Percentiles rank a stretch among this genome's conserved stretches.
Evolutionary conservation across 2,113 vertebrate species (phyloP).

Genomic region (Sinocyclocheilus maitianheensis): DNA sequence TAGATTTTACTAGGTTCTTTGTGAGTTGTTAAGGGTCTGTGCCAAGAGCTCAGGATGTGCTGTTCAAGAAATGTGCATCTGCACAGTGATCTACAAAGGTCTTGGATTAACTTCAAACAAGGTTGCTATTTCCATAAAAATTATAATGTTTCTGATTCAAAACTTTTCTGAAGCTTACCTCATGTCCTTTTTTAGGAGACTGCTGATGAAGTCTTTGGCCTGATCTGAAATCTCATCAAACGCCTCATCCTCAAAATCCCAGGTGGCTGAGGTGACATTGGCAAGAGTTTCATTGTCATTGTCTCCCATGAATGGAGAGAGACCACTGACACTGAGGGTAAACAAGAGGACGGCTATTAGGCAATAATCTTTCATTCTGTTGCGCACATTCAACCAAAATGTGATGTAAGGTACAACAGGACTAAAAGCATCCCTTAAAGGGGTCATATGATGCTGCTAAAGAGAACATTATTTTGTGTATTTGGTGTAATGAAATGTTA

Average conservation of each 20-base stretch:
- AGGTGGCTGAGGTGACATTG: constrained; percentile 88
- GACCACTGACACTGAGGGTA: constrained; percentile 82
- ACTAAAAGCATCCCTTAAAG: background rate
- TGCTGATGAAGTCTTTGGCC: constrained; percentile 87
- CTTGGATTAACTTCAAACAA: background rate
- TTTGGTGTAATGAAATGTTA: too few relatives aligned
- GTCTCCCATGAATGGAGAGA: constrained; percentile 92
- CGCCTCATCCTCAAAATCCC: constrained; percentile 90
- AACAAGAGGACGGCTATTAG: background rate
- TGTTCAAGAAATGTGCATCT: background rate
- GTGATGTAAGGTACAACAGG: background rate
- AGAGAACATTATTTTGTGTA: too few relatives aligned
- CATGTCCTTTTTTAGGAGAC: constrained; percentile 86
- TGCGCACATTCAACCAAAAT: background rate
- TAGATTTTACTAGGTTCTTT: background rate
- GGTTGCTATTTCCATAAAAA: background rate
- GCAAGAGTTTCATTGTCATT: constrained; percentile 88
- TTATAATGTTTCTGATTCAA: background rate
- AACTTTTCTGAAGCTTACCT: constrained; percentile 70
- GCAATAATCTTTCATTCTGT: background rate
- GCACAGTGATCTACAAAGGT: background rate
- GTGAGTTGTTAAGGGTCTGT: background rate
- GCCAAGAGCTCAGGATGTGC: background rate
- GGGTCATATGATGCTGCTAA: too few relatives aligned
- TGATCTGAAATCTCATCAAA: constrained; percentile 90